Conservation (phyloP, 2,113 vertebrate genomes). For the Nestor notabilis region DNA sequence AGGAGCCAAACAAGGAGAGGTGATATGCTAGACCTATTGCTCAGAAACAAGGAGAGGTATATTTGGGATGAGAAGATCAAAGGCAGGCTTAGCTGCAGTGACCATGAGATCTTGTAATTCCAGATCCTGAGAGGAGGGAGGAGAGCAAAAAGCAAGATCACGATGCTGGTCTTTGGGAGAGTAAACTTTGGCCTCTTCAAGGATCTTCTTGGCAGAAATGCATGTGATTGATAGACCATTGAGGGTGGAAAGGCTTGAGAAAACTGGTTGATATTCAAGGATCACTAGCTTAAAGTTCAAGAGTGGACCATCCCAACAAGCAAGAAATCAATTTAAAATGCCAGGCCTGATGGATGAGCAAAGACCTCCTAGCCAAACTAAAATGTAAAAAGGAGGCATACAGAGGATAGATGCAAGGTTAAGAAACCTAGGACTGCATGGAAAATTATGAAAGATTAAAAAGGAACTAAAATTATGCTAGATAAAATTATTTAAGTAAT, state of each 20-base stretch:
- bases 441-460: background rate
- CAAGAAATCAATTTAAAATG: background rate
- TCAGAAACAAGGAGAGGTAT: background rate
- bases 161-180: background rate
- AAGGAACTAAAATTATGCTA: background rate
- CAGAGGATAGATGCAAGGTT: background rate
- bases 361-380: background rate
- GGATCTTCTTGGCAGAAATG: background rate
- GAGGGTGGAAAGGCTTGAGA: fast-evolving
- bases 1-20: background rate
- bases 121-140: background rate
- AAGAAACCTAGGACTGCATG: background rate
- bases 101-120: background rate
- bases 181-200: background rate
- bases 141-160: background rate
- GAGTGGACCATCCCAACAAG: background rate
- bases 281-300: background rate
- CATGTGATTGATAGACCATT: background rate
- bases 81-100: background rate
- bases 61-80: background rate
- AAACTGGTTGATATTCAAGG: background rate
- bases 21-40: background rate
- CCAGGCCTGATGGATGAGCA: background rate
- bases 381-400: background rate
- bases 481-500: background rate